phyloP scores from a whole-genome alignment of 23 tunicate species.

The Trididemnum miniatum region DNA sequence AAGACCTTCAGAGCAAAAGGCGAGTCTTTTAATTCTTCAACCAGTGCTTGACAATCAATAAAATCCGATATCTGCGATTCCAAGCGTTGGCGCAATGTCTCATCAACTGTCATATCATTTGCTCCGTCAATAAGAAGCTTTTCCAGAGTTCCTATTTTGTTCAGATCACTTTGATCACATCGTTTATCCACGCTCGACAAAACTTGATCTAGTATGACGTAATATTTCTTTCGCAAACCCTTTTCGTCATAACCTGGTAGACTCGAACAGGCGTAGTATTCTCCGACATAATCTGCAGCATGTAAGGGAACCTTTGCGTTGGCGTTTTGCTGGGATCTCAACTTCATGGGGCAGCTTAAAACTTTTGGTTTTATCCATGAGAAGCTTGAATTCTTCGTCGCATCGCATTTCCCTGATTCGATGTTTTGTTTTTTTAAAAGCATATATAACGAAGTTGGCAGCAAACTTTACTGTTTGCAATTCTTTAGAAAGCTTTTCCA shows the following conservation, averaged over 20 bases:
- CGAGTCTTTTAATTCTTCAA: constrained; percentile 30
- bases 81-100: constrained; percentile 34
- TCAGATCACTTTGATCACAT: constrained; percentile 29
- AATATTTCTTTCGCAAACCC: constrained; percentile 32
- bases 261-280: constrained; percentile 31
- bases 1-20: constrained; percentile 26
- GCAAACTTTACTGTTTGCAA: constrained; percentile 34
- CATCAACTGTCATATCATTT: constrained; percentile 23
- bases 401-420: constrained; percentile 30
- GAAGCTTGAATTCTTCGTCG: constrained; percentile 28
- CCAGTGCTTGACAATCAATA: constrained; percentile 32
- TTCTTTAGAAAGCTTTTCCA: constrained; percentile 27
- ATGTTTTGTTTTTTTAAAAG: constrained; percentile 28
- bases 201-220: constrained; percentile 29
- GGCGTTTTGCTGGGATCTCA: constrained; percentile 26
- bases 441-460: constrained; percentile 29
- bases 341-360: constrained; percentile 30
- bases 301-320: constrained; percentile 20
- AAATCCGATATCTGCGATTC: constrained; percentile 21
- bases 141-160: constrained; percentile 22
- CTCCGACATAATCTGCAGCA: constrained; percentile 28
- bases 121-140: constrained; percentile 30
- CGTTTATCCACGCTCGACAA: constrained; percentile 29
- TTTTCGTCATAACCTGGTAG: constrained; percentile 26
- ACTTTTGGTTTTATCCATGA: constrained; percentile 26